Evolutionary conservation across 2,113 vertebrate genomes (phyloP).

Genomic region (Pontoporia blainvillei): DNA sequence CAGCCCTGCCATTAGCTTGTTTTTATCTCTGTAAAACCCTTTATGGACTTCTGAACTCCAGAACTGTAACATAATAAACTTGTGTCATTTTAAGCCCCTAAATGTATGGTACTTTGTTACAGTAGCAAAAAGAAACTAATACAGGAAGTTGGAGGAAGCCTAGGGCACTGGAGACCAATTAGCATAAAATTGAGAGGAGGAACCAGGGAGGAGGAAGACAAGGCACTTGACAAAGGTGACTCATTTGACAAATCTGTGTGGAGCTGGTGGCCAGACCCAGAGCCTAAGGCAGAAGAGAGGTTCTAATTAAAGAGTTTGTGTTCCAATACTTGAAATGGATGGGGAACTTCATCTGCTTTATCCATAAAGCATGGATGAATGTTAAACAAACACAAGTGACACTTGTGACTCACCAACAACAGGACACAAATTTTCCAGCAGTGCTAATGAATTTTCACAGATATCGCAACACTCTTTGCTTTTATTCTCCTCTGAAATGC

Average conservation of each 20-base stretch:
- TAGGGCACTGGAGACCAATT: neutral
- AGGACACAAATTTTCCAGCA: neutral
- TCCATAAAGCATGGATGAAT: neutral
- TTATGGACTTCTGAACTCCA: neutral
- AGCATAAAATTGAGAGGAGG: neutral
- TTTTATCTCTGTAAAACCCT: neutral
- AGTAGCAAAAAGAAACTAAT: neutral
- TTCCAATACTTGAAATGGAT: neutral
- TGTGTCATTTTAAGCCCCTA: neutral
- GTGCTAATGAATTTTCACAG: neutral
- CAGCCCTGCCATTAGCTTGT: neutral
- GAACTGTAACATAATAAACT: neutral
- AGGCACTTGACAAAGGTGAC: neutral
- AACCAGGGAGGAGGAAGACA: accelerated
- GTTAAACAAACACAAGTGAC: neutral
- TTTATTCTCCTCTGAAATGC: neutral
- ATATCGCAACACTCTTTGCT: neutral
- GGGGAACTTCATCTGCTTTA: neutral
- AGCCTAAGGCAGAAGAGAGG: neutral
- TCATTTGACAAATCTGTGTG: neutral
- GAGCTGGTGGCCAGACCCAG: neutral
- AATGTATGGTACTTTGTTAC: neutral
- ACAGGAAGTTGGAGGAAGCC: neutral
- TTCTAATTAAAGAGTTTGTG: neutral
- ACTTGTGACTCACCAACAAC: neutral